Evolutionary conservation across 2,113 vertebrate genomes (phyloP).

Genomic region (Atlantisia rogersi): DNA sequence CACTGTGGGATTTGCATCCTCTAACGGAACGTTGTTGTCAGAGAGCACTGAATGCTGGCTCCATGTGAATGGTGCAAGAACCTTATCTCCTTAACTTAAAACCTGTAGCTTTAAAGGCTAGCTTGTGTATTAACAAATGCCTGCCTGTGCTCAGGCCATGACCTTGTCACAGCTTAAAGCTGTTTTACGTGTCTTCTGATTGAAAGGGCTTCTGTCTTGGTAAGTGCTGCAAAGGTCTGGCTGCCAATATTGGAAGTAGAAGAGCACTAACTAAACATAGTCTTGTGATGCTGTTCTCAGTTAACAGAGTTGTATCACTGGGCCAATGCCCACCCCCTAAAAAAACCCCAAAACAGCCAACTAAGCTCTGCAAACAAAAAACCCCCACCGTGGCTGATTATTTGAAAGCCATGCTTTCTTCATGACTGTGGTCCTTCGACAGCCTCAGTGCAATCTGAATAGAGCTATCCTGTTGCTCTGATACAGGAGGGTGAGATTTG

Average conservation of each 20-base stretch:
- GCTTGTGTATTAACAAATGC: not conserved
- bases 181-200: not conserved
- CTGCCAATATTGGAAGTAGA: not conserved
- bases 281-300: not conserved
- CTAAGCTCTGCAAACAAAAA: not conserved
- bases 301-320: not conserved
- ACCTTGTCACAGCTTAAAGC: constrained; percentile 12
- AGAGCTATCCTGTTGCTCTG: not conserved
- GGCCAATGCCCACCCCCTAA: not conserved
- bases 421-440: not conserved
- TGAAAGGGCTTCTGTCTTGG: not conserved
- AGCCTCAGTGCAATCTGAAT: not conserved
- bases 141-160: not conserved
- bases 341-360: not conserved
- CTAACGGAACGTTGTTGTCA: not conserved
- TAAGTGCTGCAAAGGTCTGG: not conserved
- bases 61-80: not conserved
- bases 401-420: not conserved
- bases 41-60: not conserved
- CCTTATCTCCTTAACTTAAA: constrained; percentile 24
- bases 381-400: not conserved
- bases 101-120: not conserved
- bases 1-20: not conserved
- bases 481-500: not conserved
- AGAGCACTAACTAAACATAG: not conserved